Conservation (phyloP, 2,888 invertebrate genomes). For the Poecilus cupreus region DNA sequence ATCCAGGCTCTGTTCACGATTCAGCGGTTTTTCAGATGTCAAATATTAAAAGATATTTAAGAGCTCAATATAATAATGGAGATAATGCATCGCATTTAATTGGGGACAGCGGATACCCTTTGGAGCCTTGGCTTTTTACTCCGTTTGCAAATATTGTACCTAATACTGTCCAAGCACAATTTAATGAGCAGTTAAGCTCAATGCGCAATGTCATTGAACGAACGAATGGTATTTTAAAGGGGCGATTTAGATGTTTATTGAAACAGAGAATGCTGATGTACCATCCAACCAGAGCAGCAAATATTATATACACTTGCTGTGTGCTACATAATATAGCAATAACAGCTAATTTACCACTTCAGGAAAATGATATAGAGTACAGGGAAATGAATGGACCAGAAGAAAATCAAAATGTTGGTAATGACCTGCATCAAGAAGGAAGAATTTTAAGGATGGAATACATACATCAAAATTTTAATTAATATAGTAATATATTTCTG, state of each 20-base stretch:
- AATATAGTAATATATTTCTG: constrained; percentile 4
- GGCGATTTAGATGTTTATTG: constrained; percentile 32
- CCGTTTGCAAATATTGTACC: constrained; percentile 19
- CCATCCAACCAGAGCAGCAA: constrained; percentile 14
- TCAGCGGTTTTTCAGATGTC: constrained; percentile 12
- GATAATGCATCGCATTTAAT: background rate
- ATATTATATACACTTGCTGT: constrained; percentile 42
- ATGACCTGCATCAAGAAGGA: background rate
- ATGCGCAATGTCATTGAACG: constrained; percentile 36
- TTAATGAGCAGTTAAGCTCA: constrained; percentile 2
- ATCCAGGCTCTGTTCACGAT: constrained; percentile 35
- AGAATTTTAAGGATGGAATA: constrained; percentile 1
- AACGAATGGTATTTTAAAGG: constrained; percentile 39
- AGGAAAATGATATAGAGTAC: constrained; percentile 1
- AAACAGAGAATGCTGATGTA: constrained; percentile 30
- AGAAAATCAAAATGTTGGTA: background rate
- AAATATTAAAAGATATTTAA: constrained; percentile 29
- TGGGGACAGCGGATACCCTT: constrained; percentile 41
- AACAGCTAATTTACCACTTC: background rate
- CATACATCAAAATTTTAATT: constrained; percentile 2
- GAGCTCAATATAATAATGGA: constrained; percentile 8
- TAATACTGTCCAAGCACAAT: background rate
- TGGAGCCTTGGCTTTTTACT: constrained; percentile 45
- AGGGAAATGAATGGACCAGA: constrained; percentile 10
- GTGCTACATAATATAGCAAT: constrained; percentile 38